These are phyloP conservation scores for Mesaphorura yosii DNA, from an alignment of 1,140 invertebrate genomes.

Conservation along the genomic window DNA sequence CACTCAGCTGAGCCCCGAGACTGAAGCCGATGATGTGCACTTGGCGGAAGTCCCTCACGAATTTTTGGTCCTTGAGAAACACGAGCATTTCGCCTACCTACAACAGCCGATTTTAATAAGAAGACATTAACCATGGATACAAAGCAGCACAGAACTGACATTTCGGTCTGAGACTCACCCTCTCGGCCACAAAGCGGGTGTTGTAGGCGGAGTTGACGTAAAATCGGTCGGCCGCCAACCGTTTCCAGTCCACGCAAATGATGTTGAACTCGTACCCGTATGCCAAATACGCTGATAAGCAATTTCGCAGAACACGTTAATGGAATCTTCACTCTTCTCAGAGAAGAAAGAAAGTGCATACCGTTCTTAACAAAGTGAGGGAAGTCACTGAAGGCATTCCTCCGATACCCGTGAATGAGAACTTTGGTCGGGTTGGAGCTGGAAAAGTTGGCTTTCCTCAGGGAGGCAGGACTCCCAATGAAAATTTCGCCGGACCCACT, in stretches of 20 bases:
- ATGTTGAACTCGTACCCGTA: constrained; percentile 5
- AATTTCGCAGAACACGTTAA: background rate
- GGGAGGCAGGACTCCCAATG: constrained; percentile 44
- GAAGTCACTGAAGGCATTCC: constrained; percentile 10
- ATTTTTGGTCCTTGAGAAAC: constrained; percentile 3
- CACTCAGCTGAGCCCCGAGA: constrained; percentile 32
- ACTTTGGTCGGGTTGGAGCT: constrained; percentile 4
- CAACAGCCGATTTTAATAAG: no score
- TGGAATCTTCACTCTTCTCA: background rate
- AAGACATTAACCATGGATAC: no score
- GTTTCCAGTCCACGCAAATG: constrained; percentile 12
- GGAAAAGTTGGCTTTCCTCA: constrained; percentile 3
- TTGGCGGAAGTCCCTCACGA: constrained; percentile 12
- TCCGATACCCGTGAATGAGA: constrained; percentile 19
- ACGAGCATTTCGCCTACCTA: constrained; percentile 20
- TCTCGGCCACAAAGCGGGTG: constrained; percentile 12
- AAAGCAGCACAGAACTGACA: no score
- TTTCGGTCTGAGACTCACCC: no score
- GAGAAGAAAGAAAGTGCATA: background rate
- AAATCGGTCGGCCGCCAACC: constrained; percentile 6
- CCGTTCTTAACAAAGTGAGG: background rate
- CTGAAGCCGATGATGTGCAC: constrained; percentile 33
- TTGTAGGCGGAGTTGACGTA: constrained; percentile 17
- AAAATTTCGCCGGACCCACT: constrained; percentile 50
- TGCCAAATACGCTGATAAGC: constrained; percentile 8